A percentile compares a stretch with the other conserved stretches of the same genome.
phyloP scores from a whole-genome alignment of 2,113 vertebrate genomes.

The Micronisus gabar region DNA sequence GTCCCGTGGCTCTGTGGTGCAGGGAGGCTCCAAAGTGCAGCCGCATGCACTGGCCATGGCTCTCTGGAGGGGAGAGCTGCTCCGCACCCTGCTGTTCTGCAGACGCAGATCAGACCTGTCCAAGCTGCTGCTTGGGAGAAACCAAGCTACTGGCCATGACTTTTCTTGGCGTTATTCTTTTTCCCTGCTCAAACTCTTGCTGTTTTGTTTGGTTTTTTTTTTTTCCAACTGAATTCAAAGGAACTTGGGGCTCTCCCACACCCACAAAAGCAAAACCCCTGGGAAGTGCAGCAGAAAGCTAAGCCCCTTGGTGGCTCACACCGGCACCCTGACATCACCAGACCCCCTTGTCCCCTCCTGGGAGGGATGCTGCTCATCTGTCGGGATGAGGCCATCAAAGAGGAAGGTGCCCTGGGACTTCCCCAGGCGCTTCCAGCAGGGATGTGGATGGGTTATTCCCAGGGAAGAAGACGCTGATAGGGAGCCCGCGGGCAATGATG shows the following conservation, averaged over 20 bases:
- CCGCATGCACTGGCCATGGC: accelerated
- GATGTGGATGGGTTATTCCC: background rate
- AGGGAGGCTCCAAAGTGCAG: background rate
- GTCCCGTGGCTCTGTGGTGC: background rate
- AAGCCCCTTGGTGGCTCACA: background rate
- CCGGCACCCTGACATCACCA: accelerated
- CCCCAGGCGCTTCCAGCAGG: background rate
- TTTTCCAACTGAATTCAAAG: background rate
- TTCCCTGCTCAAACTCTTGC: background rate
- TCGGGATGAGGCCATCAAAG: accelerated
- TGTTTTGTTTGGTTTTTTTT: background rate
- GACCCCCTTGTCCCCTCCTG: background rate
- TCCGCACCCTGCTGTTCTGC: accelerated
- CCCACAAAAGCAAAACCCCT: background rate
- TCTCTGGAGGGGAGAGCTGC: background rate
- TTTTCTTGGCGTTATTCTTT: background rate
- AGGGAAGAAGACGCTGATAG: background rate
- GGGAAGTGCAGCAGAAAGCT: background rate
- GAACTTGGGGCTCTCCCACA: background rate
- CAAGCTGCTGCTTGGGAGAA: background rate
- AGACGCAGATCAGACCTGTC: background rate
- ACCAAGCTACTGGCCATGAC: background rate
- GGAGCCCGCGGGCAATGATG: background rate
- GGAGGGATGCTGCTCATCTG: background rate
- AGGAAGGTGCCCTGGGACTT: background rate